Percentiles rank a stretch among this genome's conserved stretches.
phyloP scores from a whole-genome alignment of 2,113 vertebrate genomes.

The Oxygymnocypris stewartii region DNA sequence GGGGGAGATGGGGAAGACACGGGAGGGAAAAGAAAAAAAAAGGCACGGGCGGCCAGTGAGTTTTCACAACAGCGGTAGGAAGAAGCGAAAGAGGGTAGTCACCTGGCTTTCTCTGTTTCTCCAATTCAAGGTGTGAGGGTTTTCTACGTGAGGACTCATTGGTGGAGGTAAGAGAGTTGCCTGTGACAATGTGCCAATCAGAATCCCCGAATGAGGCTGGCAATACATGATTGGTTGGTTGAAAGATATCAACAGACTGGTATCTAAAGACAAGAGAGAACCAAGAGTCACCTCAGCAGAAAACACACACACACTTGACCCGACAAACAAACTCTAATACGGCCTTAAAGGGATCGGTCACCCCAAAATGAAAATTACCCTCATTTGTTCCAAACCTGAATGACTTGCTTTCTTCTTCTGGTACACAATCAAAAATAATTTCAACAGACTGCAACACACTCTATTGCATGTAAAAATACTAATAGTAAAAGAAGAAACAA shows the following conservation, averaged over 20 bases:
- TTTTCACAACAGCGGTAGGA: conserved; percentile 88
- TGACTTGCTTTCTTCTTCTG: neutral
- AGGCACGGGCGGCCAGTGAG: conserved; percentile 89
- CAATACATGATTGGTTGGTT: conserved; percentile 99
- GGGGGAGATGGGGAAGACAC: conserved; percentile 63
- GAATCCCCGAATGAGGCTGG: conserved; percentile 99
- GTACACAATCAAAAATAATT: neutral
- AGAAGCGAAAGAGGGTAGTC: conserved; percentile 86
- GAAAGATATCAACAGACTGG: conserved; percentile 99
- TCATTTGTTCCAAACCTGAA: neutral
- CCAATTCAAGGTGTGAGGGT: conserved; percentile 99
- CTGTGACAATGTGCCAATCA: conserved; percentile 99
- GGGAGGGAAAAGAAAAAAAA: conserved; percentile 71
- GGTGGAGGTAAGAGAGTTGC: conserved; percentile 99
- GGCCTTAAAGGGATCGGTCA: conserved; percentile 5
- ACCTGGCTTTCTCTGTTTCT: conserved; percentile 99
- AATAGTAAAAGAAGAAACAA: neutral
- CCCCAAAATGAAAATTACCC: conserved; percentile 16
- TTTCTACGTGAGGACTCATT: conserved; percentile 99
- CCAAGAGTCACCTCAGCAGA: conserved; percentile 98
- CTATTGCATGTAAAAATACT: neutral
- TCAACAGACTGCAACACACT: neutral
- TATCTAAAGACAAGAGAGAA: conserved; percentile 99
- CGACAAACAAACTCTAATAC: neutral
- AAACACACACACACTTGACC: conserved; percentile 80